These are phyloP conservation scores for Tetragonula clypearis DNA, from an alignment of 1,140 invertebrate species.

Conservation along the genomic window DNA sequence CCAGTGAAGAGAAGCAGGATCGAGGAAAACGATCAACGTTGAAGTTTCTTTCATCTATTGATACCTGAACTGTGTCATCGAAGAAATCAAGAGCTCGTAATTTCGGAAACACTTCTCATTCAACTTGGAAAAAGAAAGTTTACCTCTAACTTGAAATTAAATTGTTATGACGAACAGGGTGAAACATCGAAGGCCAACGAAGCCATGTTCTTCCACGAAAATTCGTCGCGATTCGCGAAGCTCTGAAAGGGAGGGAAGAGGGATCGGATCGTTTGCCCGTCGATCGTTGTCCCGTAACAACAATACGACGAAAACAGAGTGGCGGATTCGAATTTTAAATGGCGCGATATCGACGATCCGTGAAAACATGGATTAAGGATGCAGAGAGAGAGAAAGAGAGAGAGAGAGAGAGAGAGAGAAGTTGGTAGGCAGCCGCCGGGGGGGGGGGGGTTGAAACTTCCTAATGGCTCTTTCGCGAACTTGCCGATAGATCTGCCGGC, in stretches of 20 bases:
- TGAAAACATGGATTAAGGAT: constrained; percentile 58
- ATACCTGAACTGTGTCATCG: too few relatives aligned
- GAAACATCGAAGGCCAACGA: neutral
- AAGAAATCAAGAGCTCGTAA: too few relatives aligned
- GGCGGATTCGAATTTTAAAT: constrained; percentile 65
- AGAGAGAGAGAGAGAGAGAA: neutral
- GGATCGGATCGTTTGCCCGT: neutral
- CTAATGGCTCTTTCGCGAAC: constrained; percentile 58
- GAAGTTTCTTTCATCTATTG: too few relatives aligned
- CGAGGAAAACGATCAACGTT: too few relatives aligned
- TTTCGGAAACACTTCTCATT: too few relatives aligned
- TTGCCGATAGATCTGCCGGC: constrained; percentile 55
- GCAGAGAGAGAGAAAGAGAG: neutral
- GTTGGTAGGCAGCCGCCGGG: constrained; percentile 18
- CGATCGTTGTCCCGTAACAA: neutral
- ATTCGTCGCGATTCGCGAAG: neutral
- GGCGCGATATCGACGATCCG: constrained; percentile 35
- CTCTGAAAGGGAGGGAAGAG: too few relatives aligned
- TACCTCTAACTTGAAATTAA: neutral
- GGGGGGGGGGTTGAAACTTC: constrained; percentile 36
- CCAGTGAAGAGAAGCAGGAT: too few relatives aligned
- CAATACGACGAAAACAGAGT: constrained; percentile 37
- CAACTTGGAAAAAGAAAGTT: too few relatives aligned
- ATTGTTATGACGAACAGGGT: neutral
- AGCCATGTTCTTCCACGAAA: neutral